Base-by-base conservation (phyloP, 2,797 vertebrate genomes). In the Dendrocincla tyrannina region DNA sequence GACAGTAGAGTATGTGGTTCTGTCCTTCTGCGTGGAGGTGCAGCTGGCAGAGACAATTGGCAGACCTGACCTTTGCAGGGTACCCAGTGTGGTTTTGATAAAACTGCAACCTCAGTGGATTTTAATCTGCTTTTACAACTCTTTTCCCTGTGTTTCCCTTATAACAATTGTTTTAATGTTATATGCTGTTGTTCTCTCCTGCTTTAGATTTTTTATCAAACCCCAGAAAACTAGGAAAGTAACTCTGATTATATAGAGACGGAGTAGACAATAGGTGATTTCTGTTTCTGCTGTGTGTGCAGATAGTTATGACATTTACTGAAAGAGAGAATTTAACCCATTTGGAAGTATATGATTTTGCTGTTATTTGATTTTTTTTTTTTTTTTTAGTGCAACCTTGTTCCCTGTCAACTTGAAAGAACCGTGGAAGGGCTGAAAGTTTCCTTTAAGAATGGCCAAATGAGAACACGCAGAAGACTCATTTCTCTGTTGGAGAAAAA, bases 381-480 rank as follows among this genome's bases (percentile, higher is more conserved):
- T 44, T 78, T n/a, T 76, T 85, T 94, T 89, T 47, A 97, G 96
- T 95, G 93, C 56, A 46, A 10, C 37, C 11, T 3, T 12, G 63
- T 95, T 94, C 67, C 67, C 39, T 76, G 86, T 46, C 83, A 96
- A 13, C 94, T 97, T 28, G 2, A n/a, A 33, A 55, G 2, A 70
- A 77, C 63, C 4, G 5, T 90, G 22, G 2, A 76, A 20, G 0
- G 2, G 28, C 49, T 97, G 83, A 86, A 68, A 76, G 1, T 0
- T 49, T 9, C 16, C n/a, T 35, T 39, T 23, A 23, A 19, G 8
- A 46, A 14, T 3, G 19, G 39, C 8, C 1, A 33, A 49, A 58
- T 9, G 27, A 58, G 32, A 58, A 4, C 0, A 5, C 0, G 0
- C 2, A 3, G 28, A 62, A 5, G 0, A 5, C 0, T 0, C 2